These are phyloP conservation scores for Prionailurus bengalensis DNA, from an alignment of 2,113 vertebrate species.

Conservation along the genomic window DNA sequence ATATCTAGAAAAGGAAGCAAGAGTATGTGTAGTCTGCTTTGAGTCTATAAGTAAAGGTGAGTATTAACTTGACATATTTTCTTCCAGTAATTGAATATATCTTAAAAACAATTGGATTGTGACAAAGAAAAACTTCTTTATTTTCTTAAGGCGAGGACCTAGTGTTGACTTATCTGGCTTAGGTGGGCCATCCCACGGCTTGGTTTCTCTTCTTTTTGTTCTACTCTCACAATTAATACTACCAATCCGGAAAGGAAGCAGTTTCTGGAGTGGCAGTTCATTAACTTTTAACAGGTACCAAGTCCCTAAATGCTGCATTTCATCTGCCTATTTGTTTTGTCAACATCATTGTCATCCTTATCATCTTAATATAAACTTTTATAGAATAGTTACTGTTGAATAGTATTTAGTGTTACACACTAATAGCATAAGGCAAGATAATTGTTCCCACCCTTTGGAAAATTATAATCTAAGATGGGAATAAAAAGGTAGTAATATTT, in stretches of 20 bases:
- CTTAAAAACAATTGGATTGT: slow-evolving; percentile 67
- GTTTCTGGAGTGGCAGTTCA: slow-evolving; percentile 79
- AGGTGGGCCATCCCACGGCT: slow-evolving; percentile 79
- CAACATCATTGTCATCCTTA: slow-evolving; percentile 20
- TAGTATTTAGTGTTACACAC: not conserved
- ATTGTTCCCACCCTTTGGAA: not conserved
- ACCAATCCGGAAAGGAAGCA: slow-evolving; percentile 77
- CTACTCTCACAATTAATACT: slow-evolving; percentile 80
- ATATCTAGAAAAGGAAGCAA: slow-evolving; percentile 97
- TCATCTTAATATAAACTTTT: slow-evolving; percentile 51
- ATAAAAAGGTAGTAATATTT: slow-evolving; percentile 31
- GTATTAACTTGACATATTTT: slow-evolving; percentile 73
- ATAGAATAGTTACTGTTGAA: not conserved
- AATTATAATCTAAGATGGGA: slow-evolving; percentile 25
- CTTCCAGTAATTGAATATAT: slow-evolving; percentile 63
- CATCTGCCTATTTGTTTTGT: slow-evolving; percentile 63
- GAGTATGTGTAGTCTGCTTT: slow-evolving; percentile 95
- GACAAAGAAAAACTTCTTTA: slow-evolving; percentile 80
- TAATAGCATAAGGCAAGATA: slow-evolving; percentile 8
- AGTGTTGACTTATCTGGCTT: slow-evolving; percentile 82
- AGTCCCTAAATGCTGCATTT: slow-evolving; percentile 73
- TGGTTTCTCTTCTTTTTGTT: slow-evolving; percentile 82
- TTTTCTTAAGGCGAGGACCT: slow-evolving; percentile 80
- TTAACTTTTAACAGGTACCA: slow-evolving; percentile 79
- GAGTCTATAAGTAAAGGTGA: slow-evolving; percentile 95